phyloP scores from a whole-genome alignment of 2,113 vertebrate genomes.

The Acrocephalus arundinaceus region DNA sequence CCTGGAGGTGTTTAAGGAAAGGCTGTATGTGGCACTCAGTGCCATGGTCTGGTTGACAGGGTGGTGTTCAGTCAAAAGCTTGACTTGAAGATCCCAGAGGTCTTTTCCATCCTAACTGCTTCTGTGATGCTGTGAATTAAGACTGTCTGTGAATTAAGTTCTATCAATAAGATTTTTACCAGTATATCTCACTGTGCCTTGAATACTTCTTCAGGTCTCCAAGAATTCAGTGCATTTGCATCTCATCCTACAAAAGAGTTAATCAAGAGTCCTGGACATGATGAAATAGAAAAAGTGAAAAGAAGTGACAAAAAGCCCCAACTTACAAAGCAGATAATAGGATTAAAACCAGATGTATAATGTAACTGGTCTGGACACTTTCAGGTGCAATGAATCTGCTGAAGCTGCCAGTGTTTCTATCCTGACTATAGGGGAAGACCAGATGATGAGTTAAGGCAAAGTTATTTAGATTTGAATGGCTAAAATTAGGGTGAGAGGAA shows the following conservation, averaged over 20 bases:
- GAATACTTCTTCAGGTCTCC: not conserved
- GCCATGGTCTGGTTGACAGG: not conserved
- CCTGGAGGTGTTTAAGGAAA: not conserved
- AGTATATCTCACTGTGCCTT: not conserved
- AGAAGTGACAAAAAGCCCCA: not conserved
- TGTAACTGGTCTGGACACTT: not conserved
- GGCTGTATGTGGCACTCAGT: fast-evolving
- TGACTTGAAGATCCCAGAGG: not conserved
- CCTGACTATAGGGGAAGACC: not conserved
- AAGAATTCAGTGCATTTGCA: not conserved
- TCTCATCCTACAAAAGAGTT: not conserved
- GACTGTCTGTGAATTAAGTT: not conserved
- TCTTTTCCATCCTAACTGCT: not conserved
- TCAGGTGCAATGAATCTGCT: not conserved
- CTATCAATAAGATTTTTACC: not conserved
- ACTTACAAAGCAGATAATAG: not conserved
- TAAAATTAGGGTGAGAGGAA: conserved; percentile 14
- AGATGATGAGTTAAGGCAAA: not conserved
- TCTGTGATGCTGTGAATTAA: not conserved
- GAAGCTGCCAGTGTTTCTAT: not conserved
- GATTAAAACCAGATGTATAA: not conserved
- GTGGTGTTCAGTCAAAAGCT: not conserved
- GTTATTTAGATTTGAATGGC: not conserved
- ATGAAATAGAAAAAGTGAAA: not conserved
- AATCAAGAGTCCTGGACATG: not conserved